Percentiles rank a stretch among this genome's conserved stretches.
phyloP scores from a whole-genome alignment of 2,113 vertebrate species.

The Psittacula cyanocephala region DNA sequence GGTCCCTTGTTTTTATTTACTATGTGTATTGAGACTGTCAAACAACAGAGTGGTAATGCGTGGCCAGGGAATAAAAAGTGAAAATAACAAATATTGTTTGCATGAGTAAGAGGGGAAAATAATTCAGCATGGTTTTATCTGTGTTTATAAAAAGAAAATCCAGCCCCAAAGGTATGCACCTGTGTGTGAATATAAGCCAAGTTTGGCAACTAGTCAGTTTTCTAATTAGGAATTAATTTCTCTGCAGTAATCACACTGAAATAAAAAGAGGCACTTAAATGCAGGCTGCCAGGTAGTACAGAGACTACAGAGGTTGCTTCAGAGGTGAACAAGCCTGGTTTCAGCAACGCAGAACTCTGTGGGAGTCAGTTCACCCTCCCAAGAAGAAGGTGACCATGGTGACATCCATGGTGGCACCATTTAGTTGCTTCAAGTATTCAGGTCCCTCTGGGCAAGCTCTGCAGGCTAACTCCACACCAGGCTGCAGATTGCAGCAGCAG shows the following conservation, averaged over 20 bases:
- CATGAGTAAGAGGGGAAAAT: neutral
- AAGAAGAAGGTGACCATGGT: neutral
- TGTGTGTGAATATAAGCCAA: neutral
- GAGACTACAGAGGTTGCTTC: neutral
- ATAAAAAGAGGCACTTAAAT: neutral
- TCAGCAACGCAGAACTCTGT: neutral
- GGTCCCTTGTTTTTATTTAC: neutral
- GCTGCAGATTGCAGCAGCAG: accelerated
- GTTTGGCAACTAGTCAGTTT: neutral
- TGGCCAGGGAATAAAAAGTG: neutral
- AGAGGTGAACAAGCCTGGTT: neutral
- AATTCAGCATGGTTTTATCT: neutral
- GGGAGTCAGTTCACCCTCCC: neutral
- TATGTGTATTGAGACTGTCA: neutral
- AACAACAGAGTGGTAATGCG: neutral
- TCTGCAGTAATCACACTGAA: neutral
- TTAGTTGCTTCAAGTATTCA: neutral
- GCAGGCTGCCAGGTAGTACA: neutral
- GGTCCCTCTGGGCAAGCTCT: neutral
- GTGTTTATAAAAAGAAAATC: neutral
- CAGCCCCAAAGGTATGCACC: neutral
- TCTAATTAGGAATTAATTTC: conserved; percentile 2
- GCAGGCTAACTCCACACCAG: neutral
- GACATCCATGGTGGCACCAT: neutral
- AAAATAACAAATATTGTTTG: neutral